Evolutionary conservation across 2,888 invertebrate species (phyloP).

Genomic region (Sialis lutaria): DNA sequence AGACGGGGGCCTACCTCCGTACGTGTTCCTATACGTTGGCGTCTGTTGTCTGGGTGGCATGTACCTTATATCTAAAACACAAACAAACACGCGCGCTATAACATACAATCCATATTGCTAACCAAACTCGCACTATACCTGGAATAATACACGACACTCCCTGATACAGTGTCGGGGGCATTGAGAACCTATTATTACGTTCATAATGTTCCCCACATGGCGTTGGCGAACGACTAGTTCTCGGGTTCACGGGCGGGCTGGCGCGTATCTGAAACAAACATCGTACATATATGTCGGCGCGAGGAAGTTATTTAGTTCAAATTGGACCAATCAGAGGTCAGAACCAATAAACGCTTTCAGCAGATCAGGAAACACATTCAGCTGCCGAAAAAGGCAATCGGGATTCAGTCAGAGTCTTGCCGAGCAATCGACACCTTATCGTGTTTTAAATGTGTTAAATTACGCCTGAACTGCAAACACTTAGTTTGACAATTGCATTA

Average conservation of each 20-base stretch:
- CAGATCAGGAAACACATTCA: too few species aligned
- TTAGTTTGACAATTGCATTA: too few species aligned
- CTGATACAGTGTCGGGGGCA: slow-evolving; percentile 21
- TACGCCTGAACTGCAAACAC: too few species aligned
- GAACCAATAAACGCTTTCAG: too few species aligned
- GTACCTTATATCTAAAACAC: slow-evolving; percentile 2
- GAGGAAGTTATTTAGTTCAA: too few species aligned
- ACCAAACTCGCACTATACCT: slow-evolving; percentile 11
- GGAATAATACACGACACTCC: slow-evolving; percentile 23
- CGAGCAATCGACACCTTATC: too few species aligned
- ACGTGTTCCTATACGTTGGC: slow-evolving; percentile 2
- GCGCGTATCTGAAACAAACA: slow-evolving; percentile 14
- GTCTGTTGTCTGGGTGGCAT: slow-evolving; percentile 4
- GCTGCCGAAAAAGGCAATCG: too few species aligned
- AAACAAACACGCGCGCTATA: neutral
- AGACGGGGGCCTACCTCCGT: slow-evolving; percentile 2
- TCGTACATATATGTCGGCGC: too few species aligned
- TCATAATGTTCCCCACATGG: slow-evolving; percentile 19
- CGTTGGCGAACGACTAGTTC: slow-evolving; percentile 25
- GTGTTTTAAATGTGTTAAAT: too few species aligned
- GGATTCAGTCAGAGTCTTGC: too few species aligned
- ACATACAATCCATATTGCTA: neutral
- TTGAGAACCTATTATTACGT: slow-evolving; percentile 18
- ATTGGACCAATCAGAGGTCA: too few species aligned
- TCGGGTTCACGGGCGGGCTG: slow-evolving; percentile 16